phyloP scores from a whole-genome alignment of 37 sponge, comb jelly and placozoan genomes.

The Ianthella basta region DNA sequence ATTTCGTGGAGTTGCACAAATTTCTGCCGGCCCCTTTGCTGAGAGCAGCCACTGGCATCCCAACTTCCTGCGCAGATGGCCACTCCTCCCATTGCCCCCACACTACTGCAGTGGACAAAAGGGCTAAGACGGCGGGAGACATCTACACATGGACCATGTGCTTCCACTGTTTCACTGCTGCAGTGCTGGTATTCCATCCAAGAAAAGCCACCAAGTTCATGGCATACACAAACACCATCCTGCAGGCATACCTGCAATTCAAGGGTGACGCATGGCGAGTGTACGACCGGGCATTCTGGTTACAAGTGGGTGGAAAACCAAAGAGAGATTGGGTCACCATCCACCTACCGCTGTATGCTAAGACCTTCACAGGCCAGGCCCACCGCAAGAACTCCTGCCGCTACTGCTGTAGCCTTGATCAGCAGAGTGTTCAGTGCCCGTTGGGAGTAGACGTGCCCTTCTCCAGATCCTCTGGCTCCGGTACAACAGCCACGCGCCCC shows the following conservation, averaged over 20 bases:
- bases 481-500: too few relatives aligned
- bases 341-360: background rate
- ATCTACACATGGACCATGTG: background rate
- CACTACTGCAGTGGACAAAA: background rate
- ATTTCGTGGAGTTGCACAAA: background rate
- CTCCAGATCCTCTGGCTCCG: background rate
- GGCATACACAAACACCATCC: background rate
- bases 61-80: background rate
- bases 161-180: background rate
- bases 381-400: background rate
- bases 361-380: background rate
- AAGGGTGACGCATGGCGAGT: background rate
- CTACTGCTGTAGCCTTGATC: background rate
- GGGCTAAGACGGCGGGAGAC: background rate
- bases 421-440: background rate
- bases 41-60: background rate
- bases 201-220: background rate
- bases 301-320: background rate
- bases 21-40: background rate
- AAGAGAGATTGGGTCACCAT: background rate
- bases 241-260: slow-evolving; percentile 3
- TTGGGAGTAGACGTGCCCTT: background rate
- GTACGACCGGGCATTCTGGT: background rate
- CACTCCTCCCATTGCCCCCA: background rate
- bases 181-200: background rate